phyloP scores from a whole-genome alignment of 2,888 invertebrate species.

The Stenodema calcarata region DNA sequence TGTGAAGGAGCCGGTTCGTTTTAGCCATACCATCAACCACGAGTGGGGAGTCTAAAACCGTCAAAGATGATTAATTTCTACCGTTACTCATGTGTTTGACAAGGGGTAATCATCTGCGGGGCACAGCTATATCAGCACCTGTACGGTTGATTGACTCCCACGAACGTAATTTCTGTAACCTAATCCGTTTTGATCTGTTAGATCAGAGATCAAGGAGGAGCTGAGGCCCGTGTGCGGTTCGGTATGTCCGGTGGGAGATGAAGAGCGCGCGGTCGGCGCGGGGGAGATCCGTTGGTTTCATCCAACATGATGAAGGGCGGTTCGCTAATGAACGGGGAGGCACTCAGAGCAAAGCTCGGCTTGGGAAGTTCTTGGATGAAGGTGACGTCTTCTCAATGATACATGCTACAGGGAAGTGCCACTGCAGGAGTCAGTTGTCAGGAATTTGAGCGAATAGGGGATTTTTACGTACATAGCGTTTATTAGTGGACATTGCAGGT shows the following conservation, averaged over 20 bases:
- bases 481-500: too few species aligned
- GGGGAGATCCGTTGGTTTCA: not conserved
- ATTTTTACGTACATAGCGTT: too few species aligned
- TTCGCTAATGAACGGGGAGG: too few species aligned
- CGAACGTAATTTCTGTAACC: not conserved
- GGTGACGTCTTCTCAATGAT: too few species aligned
- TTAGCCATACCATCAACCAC: not conserved
- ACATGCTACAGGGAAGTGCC: too few species aligned
- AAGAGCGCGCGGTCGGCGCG: not conserved
- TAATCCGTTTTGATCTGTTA: not conserved
- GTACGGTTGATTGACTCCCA: not conserved
- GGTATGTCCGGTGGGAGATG: not conserved
- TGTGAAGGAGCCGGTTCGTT: not conserved
- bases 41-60: not conserved
- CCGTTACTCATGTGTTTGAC: not conserved
- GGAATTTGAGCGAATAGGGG: too few species aligned
- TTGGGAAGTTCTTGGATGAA: too few species aligned
- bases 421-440: too few species aligned
- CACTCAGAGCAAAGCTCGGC: too few species aligned
- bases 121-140: not conserved
- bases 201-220: not conserved
- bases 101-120: not conserved
- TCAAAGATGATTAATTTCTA: not conserved
- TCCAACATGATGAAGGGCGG: too few species aligned
- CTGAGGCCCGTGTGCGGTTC: not conserved